Percentiles rank a stretch among this genome's conserved stretches.
Evolutionary conservation across 1,140 invertebrate genomes (phyloP).

Genomic region (Portunus trituberculatus): DNA sequence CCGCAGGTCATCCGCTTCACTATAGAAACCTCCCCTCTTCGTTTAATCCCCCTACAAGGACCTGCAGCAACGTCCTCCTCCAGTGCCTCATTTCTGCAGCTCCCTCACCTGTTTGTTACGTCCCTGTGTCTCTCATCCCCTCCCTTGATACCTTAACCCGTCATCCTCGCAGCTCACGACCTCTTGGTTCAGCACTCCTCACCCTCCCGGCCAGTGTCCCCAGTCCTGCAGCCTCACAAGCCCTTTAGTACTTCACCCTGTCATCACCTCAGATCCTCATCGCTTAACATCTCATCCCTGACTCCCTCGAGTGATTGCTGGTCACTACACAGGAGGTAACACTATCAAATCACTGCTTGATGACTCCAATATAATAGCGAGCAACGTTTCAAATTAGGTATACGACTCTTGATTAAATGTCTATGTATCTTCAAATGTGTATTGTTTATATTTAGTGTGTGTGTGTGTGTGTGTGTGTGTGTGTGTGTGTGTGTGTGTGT

Average conservation of each 20-base stretch:
- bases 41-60: background rate
- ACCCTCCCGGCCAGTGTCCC: no score
- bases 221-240: no score
- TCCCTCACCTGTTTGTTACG: no score
- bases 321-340: no score
- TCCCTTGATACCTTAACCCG: background rate
- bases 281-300: no score
- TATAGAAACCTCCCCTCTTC: background rate
- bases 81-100: background rate
- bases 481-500: conserved; percentile 55
- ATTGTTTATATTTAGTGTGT: background rate
- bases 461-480: conserved; percentile 57
- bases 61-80: background rate
- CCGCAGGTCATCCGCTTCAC: background rate
- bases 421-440: background rate
- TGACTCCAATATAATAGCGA: no score
- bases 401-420: background rate
- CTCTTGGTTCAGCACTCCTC: no score
- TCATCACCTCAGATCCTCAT: no score
- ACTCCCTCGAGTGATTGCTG: no score
- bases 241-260: no score
- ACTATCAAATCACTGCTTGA: no score
- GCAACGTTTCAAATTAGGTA: background rate
- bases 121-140: background rate
- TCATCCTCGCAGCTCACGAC: background rate